Evolutionary conservation across 2,888 invertebrate genomes (phyloP), one percentile per base, ranked within the genome.

Genomic region (Germaria angustata): DNA sequence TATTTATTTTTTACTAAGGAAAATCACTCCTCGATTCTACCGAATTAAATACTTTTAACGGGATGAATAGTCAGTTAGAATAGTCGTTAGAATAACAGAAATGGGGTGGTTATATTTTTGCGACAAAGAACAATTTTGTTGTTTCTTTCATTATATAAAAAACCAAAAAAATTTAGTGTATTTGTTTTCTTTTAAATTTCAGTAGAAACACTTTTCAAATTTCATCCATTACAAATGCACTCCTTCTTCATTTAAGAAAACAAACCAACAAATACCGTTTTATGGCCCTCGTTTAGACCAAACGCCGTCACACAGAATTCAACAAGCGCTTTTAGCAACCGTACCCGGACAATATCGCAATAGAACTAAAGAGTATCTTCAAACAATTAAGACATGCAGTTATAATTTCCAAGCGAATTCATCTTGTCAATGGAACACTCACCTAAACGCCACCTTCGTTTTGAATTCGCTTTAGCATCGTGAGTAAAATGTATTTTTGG

Each of bases 261-360:
- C 13, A 46, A 73, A 46, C 49, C 32, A 53, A 53, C 41, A 61
- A 61, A 53, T 61, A 69, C 68, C 77, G 68, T 68, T 77, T 68
- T 46, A 39, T 61, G 68, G 59, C 57, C 72, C 66, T 80, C 59
- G 49, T 65, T 53, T 2, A 28, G 0, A n/a, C 22, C n/a, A n/a
- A 69, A 55, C 34, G 44, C 53, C 53, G 24, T 61, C 46, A 24
- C 20, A 20, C 20, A 57, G n/a, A 15, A 9, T n/a, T 46, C 11
- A 61, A 59, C 44, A 71, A 73, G 57, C 82, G 82, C 82, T 76
- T 79, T 79, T 63, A 75, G 51, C 71, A 79, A 82, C 82, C 82
- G 82, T 79, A 76, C 82, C 82, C 53, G 79, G 82, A 79, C 71
- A 82, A 71, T 82, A 79, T 76, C 82, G 82, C 71, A 79, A 76